Evolutionary conservation across 2,797 vertebrate genomes (phyloP).

Genomic region (Neolamprologus multifasciatus): DNA sequence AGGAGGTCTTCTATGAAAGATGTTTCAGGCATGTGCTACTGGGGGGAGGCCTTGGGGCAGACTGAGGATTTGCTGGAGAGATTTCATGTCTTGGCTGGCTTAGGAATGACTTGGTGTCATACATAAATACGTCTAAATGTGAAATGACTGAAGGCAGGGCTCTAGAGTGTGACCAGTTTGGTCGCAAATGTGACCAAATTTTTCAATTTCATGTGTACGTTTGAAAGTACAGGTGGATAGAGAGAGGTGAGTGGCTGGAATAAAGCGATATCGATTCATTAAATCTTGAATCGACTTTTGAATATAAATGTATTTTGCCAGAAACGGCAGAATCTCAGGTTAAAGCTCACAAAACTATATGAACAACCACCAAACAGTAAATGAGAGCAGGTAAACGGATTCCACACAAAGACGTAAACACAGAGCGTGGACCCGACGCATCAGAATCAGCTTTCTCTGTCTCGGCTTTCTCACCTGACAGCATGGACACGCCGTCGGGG

Average conservation of each 20-base stretch:
- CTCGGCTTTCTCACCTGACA: not conserved
- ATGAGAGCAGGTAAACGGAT: not conserved
- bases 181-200: not conserved
- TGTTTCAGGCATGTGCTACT: not conserved
- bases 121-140: not conserved
- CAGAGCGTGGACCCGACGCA: rapidly evolving
- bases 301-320: not conserved
- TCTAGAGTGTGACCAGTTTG: not conserved
- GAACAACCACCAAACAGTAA: not conserved
- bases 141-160: not conserved
- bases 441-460: not conserved
- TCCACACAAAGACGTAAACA: not conserved
- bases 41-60: not conserved
- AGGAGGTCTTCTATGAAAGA: not conserved
- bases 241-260: not conserved
- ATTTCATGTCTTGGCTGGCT: not conserved
- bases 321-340: not conserved
- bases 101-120: not conserved
- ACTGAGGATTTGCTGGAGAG: not conserved
- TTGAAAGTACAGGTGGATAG: not conserved
- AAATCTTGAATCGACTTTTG: not conserved
- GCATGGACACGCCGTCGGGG: rapidly evolving
- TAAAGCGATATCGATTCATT: not conserved
- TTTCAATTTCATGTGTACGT: not conserved
- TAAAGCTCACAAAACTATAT: not conserved